These are phyloP conservation scores for Muscicapa comitata DNA, from an alignment of 2,797 vertebrate genomes.

Conservation along the genomic window DNA sequence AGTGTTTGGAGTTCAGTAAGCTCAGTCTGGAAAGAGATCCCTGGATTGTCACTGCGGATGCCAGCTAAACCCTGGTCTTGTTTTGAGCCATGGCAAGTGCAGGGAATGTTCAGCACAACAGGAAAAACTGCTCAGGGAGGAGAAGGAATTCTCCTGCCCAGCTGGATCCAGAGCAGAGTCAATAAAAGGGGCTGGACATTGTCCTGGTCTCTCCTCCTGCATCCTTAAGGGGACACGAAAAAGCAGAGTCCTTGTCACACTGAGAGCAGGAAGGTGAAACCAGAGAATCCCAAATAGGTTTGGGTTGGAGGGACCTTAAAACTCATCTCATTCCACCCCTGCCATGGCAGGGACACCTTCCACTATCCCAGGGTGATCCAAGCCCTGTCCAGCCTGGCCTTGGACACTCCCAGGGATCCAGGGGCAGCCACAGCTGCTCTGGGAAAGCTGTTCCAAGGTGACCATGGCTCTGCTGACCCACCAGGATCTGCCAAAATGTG, in stretches of 20 bases:
- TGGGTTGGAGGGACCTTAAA: neutral
- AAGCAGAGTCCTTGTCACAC: neutral
- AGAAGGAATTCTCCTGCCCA: neutral
- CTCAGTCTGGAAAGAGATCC: neutral
- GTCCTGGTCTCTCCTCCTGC: neutral
- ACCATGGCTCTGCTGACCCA: neutral
- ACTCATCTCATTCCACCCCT: too few species aligned
- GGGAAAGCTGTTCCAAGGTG: neutral
- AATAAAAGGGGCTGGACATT: neutral
- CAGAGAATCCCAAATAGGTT: neutral
- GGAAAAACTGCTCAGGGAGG: neutral
- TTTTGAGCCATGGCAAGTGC: neutral
- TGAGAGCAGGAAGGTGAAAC: neutral
- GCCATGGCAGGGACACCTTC: neutral
- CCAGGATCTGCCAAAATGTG: neutral
- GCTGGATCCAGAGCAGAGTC: neutral
- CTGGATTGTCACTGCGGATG: neutral
- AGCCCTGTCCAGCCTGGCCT: neutral
- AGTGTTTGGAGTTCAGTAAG: neutral
- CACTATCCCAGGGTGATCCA: accelerated
- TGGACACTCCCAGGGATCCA: neutral
- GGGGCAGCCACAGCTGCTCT: neutral
- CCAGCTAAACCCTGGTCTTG: accelerated
- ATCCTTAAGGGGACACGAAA: neutral
- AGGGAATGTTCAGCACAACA: neutral